Conservation (phyloP, 2,888 invertebrate species). For the Anagyrus pseudococci region DNA sequence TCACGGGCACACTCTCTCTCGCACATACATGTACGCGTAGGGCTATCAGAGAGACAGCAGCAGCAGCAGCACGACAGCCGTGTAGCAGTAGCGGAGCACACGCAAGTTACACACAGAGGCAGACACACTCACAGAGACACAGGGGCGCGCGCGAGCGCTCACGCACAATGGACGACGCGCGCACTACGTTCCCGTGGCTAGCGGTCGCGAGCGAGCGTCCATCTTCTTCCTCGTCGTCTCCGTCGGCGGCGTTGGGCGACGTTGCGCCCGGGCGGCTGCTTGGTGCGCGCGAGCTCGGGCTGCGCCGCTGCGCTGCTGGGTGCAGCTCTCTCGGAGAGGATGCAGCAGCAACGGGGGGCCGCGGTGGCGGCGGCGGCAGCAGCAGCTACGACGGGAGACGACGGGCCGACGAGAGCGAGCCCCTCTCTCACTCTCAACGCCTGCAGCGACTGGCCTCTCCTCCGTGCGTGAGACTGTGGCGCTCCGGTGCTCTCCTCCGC, state of each 20-base stretch:
- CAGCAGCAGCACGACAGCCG: too few species aligned
- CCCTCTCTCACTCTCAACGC: too few species aligned
- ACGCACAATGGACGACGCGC: conserved; percentile 15
- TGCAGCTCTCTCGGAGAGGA: not conserved
- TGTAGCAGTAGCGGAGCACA: too few species aligned
- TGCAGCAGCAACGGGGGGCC: not conserved
- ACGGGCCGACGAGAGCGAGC: not conserved
- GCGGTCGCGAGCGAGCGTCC: conserved; percentile 33
- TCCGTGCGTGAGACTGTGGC: too few species aligned
- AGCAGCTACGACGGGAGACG: not conserved
- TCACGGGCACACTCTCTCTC: not conserved
- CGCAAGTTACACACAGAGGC: too few species aligned
- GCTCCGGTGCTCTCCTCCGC: too few species aligned
- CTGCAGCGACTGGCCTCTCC: too few species aligned
- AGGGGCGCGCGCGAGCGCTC: conserved; percentile 14
- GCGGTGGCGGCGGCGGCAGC: not conserved
- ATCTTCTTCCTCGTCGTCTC: conserved; percentile 35
- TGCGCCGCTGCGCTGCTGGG: not conserved
- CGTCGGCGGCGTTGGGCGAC: too few species aligned
- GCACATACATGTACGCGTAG: too few species aligned
- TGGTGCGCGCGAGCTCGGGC: too few species aligned
- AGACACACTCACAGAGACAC: conserved; percentile 3
- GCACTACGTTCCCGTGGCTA: conserved; percentile 34
- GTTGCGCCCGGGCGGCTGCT: too few species aligned
- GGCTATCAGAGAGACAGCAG: too few species aligned